Evolutionary conservation across 2,888 invertebrate species (phyloP), one percentile per base, ranked within the genome.

Genomic region (Drosophila yooni): DNA sequence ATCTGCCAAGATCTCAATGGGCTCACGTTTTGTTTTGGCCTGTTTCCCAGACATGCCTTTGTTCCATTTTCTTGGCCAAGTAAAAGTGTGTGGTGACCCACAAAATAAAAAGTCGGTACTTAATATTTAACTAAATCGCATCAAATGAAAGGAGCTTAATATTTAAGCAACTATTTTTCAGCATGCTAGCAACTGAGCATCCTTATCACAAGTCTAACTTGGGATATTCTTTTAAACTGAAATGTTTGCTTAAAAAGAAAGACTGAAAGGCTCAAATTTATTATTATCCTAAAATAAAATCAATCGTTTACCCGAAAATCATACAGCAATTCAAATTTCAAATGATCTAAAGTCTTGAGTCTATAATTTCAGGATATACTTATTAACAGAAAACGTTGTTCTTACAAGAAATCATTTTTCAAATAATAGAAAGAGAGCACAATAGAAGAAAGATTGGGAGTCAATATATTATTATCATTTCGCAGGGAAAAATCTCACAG

Each of bases 1-100:
- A 56, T 43, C 54, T 25, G 69, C 18, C 62, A 54, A 48, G 40
- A 51, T 62, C 63, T 46, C 46, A 46, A 67, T 67, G 71, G 58
- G 61, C 64, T 38, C 78, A 78, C 76, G 78, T 78, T 65, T 72
- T 67, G 61, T 64, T 64, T 59, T 59, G 36, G 36, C 58, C 43
- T 68, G 64, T 73, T 67, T 60, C 65, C 53, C 63, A 66, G 57
- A 52, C 59, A 11, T 38, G 61, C 48, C 56, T 57, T 76, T 69
- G 67, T 81, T 76, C 48, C 21, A 38, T 46, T 56, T 58, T 38
- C 33, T 59, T 71, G 52, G 46, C 58, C 63, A 58, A 58, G 67
- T 71, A 68, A 76, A 67, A 80, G 64, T 62, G 67, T 48, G 52
- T 27, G 57, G 29, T 80, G 63, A n/a, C 46, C 58, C 62, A 75